Base-by-base conservation (phyloP, 2,113 vertebrate species). In the Malurus elegans region DNA sequence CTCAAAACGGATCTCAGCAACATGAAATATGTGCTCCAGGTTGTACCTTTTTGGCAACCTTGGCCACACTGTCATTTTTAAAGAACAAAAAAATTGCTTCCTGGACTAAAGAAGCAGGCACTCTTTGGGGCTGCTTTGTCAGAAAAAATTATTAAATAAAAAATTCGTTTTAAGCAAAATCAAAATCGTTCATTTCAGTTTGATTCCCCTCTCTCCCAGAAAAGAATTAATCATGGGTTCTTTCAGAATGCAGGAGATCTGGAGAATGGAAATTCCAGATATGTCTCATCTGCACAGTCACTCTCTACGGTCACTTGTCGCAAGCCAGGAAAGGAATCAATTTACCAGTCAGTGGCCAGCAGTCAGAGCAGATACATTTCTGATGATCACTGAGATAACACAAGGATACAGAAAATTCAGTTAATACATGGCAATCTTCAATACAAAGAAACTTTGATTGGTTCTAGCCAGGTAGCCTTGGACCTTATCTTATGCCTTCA, bases 311-410 rank as follows among this genome's bases (percentile, higher is more conserved):
- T 91, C 91, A 73, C 58, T 90, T 2, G 5, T 76, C 5, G 5
- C 62, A 95, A 89, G 66, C 15, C 62, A 91, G 74, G 84, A 87
- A 92, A 85, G 29, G 66, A 91, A 89, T 95, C 66, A 62, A 66
- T 95, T 94, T 92, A 82, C 45, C 45, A 79, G 71, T 54, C 50
- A 54, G 42, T 86, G 62, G 79, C 54, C 58, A 91, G 66, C 86
- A 88, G 74, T 70, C 82, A 79, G 47, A 93, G 66, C 66, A 88
- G 75, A 93, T 83, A 70, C 14, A 48, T 58, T 79, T 94, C 78
- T 79, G 84, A 91, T 95, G 84, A 91, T 90, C 58, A 60, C 66
- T 79, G 67, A 86, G 87, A 89, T 90, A 87, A 90, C 69, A 84
- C 56, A 80, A 86, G 15, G 65, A 79, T 87, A 82, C 40, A 79